A percentile compares a stretch with the other conserved stretches of the same genome.
Conservation (phyloP, 2,113 vertebrate species). For the Lepus timidus region DNA sequence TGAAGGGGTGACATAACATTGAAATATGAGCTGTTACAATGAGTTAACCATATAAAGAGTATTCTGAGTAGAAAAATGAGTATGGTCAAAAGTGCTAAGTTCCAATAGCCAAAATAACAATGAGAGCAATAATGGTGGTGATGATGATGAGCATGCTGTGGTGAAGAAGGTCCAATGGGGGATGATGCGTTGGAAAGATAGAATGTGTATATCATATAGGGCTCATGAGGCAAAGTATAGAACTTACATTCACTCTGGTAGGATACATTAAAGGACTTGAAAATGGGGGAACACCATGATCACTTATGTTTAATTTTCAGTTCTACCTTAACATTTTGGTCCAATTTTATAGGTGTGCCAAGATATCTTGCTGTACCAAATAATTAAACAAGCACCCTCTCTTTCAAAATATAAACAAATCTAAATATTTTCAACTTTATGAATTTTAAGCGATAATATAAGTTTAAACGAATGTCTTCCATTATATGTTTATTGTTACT, state of each 20-base stretch:
- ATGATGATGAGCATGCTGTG: not conserved
- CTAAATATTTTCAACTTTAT: not conserved
- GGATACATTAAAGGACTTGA: not conserved
- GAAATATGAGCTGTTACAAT: not conserved
- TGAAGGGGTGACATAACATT: not conserved
- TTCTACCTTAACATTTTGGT: not conserved
- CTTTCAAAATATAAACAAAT: not conserved
- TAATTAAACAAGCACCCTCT: not conserved
- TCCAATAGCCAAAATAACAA: not conserved
- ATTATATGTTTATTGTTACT: not conserved
- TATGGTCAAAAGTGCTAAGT: not conserved
- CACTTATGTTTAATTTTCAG: not conserved
- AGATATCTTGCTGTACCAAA: not conserved
- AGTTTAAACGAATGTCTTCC: not conserved
- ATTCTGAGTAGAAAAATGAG: not conserved
- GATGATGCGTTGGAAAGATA: not conserved
- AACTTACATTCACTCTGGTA: not conserved
- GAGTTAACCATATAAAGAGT: not conserved
- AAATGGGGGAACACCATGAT: not conserved
- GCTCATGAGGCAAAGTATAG: not conserved
- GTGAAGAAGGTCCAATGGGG: not conserved
- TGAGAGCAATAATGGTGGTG: not conserved
- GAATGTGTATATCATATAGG: not conserved
- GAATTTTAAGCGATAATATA: not conserved
- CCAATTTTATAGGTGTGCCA: not conserved